Evolutionary conservation across 2,113 vertebrate genomes (phyloP), one percentile per base, ranked within the genome.

Genomic region (Numida meleagris): DNA sequence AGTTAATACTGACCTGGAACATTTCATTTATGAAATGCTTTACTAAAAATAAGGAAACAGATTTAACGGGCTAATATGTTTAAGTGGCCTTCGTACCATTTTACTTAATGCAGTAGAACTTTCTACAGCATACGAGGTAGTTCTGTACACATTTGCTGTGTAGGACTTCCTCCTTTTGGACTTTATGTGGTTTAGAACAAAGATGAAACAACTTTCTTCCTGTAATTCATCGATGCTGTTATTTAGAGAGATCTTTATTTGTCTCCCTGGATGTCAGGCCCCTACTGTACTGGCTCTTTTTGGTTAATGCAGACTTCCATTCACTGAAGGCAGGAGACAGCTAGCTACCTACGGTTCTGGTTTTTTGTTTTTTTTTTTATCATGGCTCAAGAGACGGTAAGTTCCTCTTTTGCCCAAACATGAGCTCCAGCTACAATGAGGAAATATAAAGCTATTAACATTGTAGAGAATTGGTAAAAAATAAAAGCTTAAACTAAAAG

Each of bases 21-120:
- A 70, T 97, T 98, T 97, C n/a, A 68, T 97, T 98, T n/a, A n/a
- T n/a, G n/a, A n/a, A 96, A 87, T 85, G 91, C 97, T 98, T 97
- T 92, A 96, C 97, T 93, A 97, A 97, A 89, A 97, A 94, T 90
- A 86, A 96, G 71, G 90, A 87, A 97, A 95, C 87, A 84, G 81
- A 93, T 93, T 95, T 97, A 97, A 97, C 95, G 96, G 93, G 86
- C 82, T 98, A 94, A 97, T 97, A 91, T 84, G 81, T 94, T 96
- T 96, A 96, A 97, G 95, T 97, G 94, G 90, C 72, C 90, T 97
- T 97, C 86, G 94, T 96, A 90, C 93, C 93, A 91, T 97, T 86
- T 96, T 96, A 97, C 89, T 97, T 97, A 97, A 96, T 95, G 88
- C 96, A 96, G 97, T 96, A 93, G 95, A 97, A 96, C 94, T 97